Conservation (phyloP, 2,113 vertebrate genomes). For the Python bivittatus region DNA sequence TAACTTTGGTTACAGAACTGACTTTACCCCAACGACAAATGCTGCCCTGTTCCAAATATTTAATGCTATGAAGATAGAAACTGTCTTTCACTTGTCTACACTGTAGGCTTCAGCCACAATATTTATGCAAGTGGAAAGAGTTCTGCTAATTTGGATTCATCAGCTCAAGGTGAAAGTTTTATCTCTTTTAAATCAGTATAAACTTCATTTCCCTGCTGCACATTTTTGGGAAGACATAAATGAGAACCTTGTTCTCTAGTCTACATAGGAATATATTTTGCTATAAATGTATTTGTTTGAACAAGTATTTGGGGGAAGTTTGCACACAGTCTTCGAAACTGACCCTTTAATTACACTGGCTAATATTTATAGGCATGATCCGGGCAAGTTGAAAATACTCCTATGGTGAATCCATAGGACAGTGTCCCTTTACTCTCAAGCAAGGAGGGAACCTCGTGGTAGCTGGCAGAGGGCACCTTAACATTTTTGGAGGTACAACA, state of each 20-base stretch:
- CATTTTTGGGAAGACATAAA: conserved; percentile 56
- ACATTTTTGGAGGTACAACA: not conserved
- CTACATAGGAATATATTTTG: conserved; percentile 60
- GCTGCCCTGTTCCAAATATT: conserved; percentile 40
- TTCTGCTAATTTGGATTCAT: conserved; percentile 40
- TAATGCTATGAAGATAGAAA: conserved; percentile 30
- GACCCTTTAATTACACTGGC: conserved; percentile 54
- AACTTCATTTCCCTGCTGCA: conserved; percentile 45
- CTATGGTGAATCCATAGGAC: conserved; percentile 61
- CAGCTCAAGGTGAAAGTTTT: conserved; percentile 48
- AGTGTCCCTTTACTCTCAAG: not conserved
- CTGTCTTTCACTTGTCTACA: conserved; percentile 26
- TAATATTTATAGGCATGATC: conserved; percentile 63
- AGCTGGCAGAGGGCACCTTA: not conserved
- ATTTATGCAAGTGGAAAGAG: conserved; percentile 3
- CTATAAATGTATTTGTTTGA: conserved; percentile 59
- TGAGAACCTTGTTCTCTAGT: conserved; percentile 60
- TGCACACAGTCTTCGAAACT: conserved; percentile 62
- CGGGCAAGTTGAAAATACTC: conserved; percentile 62
- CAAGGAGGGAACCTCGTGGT: not conserved
- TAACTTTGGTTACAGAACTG: not conserved
- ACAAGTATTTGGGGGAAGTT: conserved; percentile 66
- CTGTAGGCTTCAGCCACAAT: conserved; percentile 31
- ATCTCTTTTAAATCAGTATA: conserved; percentile 41
- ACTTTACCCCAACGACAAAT: not conserved